Evolutionary conservation across 1,140 invertebrate species (phyloP), one percentile per base, ranked within the genome.

Genomic region (Brachionus plicatilis): DNA sequence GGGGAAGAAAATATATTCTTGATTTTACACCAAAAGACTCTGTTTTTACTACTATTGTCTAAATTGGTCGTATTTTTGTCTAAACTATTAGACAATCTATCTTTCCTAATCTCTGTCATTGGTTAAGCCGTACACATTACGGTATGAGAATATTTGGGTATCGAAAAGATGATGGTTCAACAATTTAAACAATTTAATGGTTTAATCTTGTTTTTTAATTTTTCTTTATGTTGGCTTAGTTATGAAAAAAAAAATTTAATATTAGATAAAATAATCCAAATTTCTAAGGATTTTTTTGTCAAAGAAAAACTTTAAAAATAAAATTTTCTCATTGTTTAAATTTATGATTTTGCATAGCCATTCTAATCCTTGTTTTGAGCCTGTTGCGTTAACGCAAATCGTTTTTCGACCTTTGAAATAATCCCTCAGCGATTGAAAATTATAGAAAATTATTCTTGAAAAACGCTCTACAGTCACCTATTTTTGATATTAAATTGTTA

Each of bases 151-250:
- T 60, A 60, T 60, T 60, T 60, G 53, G 53, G 47, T 53, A 53
- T 53, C 17, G 47, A 53, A 20, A 20, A 60, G 17, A 60, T 20
- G 17, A 60, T 60, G 53, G 53, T 60, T 60, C 53, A 60, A 60
- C n/a, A 60, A 60, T 60, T 60, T 60, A 60, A 60, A 60, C 53
- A 60, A 60, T 20, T 60, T 60, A 60, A 60, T 60, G 53, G 20
- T 60, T 60, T 60, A 60, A 60, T 60, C 53, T 60, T 60, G 53
- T 60, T 60, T 60, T 60, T 60, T 60, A 60, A 60, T 60, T 60
- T 60, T 60, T 60, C n/a, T 60, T 8, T 60, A 27, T 27, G 53
- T 60, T 60, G 20, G 53, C 53, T 60, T 60, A 60, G 53, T 20
- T 12, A 47, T 47, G 33, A 37, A 37, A 37, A 53, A 56, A 56